Conservation (phyloP, 2,113 vertebrate genomes). For the Cololabis saira region DNA sequence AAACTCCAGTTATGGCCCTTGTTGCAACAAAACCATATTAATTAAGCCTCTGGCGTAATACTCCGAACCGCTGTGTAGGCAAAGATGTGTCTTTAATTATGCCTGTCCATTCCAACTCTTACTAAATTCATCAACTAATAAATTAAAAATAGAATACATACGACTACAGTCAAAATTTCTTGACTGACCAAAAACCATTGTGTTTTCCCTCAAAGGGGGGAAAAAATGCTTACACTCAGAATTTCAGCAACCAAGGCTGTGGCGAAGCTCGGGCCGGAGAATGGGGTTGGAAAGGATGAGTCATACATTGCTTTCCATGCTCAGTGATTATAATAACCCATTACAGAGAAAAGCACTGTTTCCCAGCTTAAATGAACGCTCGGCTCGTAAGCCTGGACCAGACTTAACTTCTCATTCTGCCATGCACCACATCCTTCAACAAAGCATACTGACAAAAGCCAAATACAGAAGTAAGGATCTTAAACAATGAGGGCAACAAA, state of each 20-base stretch:
- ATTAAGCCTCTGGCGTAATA: conserved; percentile 10
- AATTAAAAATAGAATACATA: conserved; percentile 46
- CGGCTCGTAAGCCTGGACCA: conserved; percentile 40
- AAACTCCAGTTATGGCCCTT: conserved; percentile 1
- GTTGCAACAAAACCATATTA: conserved; percentile 27
- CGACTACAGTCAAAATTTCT: conserved; percentile 33
- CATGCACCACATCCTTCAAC: conserved; percentile 33
- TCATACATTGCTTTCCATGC: conserved; percentile 79
- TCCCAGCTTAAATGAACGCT: conserved; percentile 59
- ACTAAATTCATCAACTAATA: conserved; percentile 48
- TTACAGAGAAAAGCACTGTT: conserved; percentile 77
- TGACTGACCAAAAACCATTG: conserved; percentile 52
- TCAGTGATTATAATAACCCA: conserved; percentile 76
- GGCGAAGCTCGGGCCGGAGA: conserved; percentile 55
- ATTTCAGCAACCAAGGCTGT: conserved; percentile 62
- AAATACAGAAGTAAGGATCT: conserved; percentile 20
- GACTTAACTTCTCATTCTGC: conserved; percentile 36
- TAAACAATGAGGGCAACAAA: conserved; percentile 21
- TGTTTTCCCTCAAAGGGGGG: conserved; percentile 47
- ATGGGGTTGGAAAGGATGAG: conserved; percentile 79
- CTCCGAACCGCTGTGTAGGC: conserved; percentile 24
- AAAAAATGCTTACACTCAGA: conserved; percentile 68
- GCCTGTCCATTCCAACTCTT: conserved; percentile 24
- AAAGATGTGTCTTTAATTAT: conserved; percentile 18
- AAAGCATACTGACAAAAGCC: conserved; percentile 35